Conservation (phyloP, 2,113 vertebrate genomes). For the Taxidea taxus region DNA sequence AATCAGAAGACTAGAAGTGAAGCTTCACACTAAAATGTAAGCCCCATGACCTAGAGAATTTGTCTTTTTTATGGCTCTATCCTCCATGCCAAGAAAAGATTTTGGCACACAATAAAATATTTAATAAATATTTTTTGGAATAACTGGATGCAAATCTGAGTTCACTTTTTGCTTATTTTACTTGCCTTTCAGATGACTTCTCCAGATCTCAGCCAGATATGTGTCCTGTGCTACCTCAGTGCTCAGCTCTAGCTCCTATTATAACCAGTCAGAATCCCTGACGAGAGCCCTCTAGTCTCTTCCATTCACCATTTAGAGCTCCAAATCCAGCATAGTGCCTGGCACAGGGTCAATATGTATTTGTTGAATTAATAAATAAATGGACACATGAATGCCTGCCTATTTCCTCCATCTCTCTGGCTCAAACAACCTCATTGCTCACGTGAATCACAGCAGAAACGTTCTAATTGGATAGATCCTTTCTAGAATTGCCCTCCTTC, state of each 20-base stretch:
- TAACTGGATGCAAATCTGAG: neutral
- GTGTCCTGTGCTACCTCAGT: neutral
- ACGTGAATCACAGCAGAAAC: neutral
- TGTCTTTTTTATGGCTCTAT: neutral
- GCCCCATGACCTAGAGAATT: neutral
- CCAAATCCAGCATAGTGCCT: neutral
- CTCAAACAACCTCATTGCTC: neutral
- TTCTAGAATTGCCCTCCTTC: neutral
- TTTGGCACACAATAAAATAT: neutral
- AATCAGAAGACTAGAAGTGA: neutral
- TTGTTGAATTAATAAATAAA: neutral
- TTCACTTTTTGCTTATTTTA: neutral
- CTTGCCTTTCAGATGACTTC: neutral
- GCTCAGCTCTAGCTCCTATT: neutral
- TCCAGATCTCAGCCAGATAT: neutral
- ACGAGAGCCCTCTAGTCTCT: neutral
- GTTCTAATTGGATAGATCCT: neutral
- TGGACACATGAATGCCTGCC: neutral
- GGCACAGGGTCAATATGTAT: neutral
- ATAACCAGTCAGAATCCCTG: neutral
- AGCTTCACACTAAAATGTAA: neutral
- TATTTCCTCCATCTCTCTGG: neutral
- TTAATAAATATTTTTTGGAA: conserved; percentile 24
- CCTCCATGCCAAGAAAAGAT: neutral
- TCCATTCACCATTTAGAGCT: neutral